These are phyloP conservation scores for Xanthorhoe spadicearia DNA, from an alignment of 2,888 invertebrate species.

Conservation along the genomic window DNA sequence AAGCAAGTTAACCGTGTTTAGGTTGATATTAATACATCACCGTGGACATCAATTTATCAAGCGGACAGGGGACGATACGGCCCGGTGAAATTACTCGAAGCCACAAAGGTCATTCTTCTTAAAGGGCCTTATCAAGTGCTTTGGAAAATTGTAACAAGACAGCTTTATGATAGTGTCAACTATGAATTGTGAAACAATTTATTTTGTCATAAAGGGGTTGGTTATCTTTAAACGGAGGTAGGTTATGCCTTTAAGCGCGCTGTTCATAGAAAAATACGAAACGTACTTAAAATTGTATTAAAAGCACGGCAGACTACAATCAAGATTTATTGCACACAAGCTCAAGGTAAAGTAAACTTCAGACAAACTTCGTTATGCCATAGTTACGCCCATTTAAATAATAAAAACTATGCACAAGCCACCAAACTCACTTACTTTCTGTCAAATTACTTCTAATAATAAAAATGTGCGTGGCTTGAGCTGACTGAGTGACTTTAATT, in stretches of 20 bases:
- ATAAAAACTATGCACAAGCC: too few species aligned
- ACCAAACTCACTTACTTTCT: too few species aligned
- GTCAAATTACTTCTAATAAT: too few species aligned
- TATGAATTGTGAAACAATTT: conserved; percentile 3
- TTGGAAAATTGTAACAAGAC: conserved; percentile 44
- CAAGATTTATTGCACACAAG: too few species aligned
- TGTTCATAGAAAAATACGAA: too few species aligned
- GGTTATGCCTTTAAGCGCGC: background rate
- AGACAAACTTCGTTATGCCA: too few species aligned
- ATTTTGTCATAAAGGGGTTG: background rate
- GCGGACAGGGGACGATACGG: conserved; percentile 60
- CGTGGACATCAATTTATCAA: conserved; percentile 67
- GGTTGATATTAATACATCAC: conserved; percentile 46
- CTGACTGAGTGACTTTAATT: too few species aligned
- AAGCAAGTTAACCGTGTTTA: conserved; percentile 38
- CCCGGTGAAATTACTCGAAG: conserved; percentile 59
- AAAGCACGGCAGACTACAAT: too few species aligned
- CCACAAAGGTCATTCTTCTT: conserved; percentile 58
- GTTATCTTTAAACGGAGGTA: background rate
- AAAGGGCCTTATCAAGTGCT: conserved; percentile 59
- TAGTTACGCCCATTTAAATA: too few species aligned
- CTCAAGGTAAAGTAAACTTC: too few species aligned
- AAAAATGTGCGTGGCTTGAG: too few species aligned
- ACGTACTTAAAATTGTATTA: too few species aligned
- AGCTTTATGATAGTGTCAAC: conserved; percentile 28